phyloP scores from a whole-genome alignment of 2,888 invertebrate genomes.

The Philhelius pedissequus region DNA sequence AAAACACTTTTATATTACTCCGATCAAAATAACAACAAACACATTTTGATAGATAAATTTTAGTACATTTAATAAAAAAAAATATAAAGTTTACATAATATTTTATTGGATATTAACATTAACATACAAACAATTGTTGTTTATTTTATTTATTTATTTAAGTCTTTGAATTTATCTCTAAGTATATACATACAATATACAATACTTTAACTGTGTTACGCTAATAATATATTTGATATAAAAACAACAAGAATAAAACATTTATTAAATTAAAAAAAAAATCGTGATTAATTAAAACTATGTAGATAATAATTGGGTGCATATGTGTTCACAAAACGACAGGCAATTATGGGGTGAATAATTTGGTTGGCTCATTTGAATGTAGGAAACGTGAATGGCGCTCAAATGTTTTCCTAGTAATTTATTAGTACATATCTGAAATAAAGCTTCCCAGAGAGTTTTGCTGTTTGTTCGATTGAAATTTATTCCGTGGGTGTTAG shows the following conservation, averaged over 20 bases:
- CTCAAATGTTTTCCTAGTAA: no score
- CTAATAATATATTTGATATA: slow-evolving; percentile 66
- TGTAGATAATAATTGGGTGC: not conserved
- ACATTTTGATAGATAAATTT: slow-evolving; percentile 61
- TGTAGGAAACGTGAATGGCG: no score
- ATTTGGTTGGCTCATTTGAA: no score
- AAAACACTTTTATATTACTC: not conserved
- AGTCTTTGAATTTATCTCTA: slow-evolving; percentile 54
- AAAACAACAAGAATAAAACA: slow-evolving; percentile 36
- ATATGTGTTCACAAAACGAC: no score
- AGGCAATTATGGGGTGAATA: no score
- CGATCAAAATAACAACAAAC: not conserved
- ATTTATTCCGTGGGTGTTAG: no score
- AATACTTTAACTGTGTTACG: slow-evolving; percentile 65
- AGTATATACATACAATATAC: slow-evolving; percentile 31
- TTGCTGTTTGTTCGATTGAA: no score
- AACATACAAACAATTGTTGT: slow-evolving; percentile 47
- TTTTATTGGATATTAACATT: slow-evolving; percentile 47
- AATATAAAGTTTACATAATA: slow-evolving; percentile 24
- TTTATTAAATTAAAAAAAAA: slow-evolving; percentile 35
- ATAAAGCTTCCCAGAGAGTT: no score
- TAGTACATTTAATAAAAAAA: slow-evolving; percentile 48
- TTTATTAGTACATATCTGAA: no score
- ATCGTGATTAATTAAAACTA: not conserved
- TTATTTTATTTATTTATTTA: slow-evolving; percentile 64